Base-by-base conservation (phyloP, 2,113 vertebrate genomes). In the Platysteira castanea region DNA sequence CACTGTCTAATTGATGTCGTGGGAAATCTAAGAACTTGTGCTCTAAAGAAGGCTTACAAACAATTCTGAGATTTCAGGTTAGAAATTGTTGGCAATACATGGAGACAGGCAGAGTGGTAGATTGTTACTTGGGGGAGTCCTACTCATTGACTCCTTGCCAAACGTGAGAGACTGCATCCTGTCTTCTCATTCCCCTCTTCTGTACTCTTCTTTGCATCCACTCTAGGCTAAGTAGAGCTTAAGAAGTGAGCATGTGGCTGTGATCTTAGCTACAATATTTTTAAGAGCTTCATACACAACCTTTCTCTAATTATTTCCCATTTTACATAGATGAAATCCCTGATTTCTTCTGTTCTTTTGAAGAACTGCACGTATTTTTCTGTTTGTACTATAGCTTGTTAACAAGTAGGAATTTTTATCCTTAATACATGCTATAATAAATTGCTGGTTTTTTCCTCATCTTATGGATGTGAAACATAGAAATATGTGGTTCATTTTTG, bases 1-100 rank as follows among this genome's bases (percentile, higher is more conserved):
- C 17, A 20, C 16, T n/a, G 15, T 26, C 23, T 84, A 50, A n/a
- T 16, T 27, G 15, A 10, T 57, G 2, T 23, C 0, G 0, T 30
- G 9, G 23, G 33, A 78, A 87, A 84, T 12, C 3, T 23, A 39
- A 67, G 10, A 18, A 54, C 13, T 70, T 33, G 2, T 35, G 10
- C 56, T 82, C 27, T 57, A 46, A 74, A 81, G 22, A 69, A 78
- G 27, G 47, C 4, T 49, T 81, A 42, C 1, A 59, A 61, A 18
- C 2, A 52, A 15, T 30, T 1, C 1, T 24, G 47, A 39, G 22
- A 52, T 56, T 84, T 87, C 47, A 67, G 27, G 23, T 87, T 70
- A 78, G 37, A 84, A 77, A 56, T 46, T 63, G 0, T 41, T 65
- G 22, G 27, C 26, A 85, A 7, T 6, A 28, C 16, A 10, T 9